Base-by-base conservation (phyloP, 2,888 invertebrate species). In the Boloria selene region DNA sequence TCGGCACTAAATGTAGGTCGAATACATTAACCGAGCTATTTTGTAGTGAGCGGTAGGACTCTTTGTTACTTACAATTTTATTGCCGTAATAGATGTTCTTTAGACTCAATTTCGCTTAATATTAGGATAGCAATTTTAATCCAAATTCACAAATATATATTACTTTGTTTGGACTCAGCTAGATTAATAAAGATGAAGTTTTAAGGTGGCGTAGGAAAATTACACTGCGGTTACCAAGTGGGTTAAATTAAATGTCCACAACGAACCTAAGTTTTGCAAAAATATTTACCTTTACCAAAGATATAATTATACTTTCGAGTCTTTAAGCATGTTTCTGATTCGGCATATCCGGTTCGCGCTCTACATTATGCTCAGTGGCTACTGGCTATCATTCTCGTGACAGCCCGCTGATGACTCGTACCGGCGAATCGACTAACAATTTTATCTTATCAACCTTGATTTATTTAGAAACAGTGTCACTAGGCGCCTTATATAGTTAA, bases 361-460 rank as follows among this genome's bases (percentile, higher is more conserved):
- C 70, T 68, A 73, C 59, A 68, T 72, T 58, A 55, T 66, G 45
- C 64, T 71, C 58, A 73, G 64, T 22, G 22, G 22, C n/a, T n/a
- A n/a, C 55, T 66, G 63, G 56, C 67, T 79, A 75, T 78, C 75
- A 70, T 72, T 58, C 55, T 72, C 72, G 72, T 70, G 71, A 73
- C 74, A 75, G 70, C 73, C 64, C 58, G 67, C 66, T 69, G 74
- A 71, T 71, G 74, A 71, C 77, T 80, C 49, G 65, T 74, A 74
- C 74, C 71, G 75, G 79, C 77, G 80, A 79, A 75, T 78, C 77
- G 75, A 77, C 68, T 74, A 79, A 77, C 75, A 75, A 73, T 75
- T 76, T 78, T 84, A 83, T 86, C 84, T 86, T 83, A 83, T 84
- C 82, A 84, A 81, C 80, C 81, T 84, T 84, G 81, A 81, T 83